phyloP scores from a whole-genome alignment of 2,113 vertebrate species.

The Leucopternis melanops region DNA sequence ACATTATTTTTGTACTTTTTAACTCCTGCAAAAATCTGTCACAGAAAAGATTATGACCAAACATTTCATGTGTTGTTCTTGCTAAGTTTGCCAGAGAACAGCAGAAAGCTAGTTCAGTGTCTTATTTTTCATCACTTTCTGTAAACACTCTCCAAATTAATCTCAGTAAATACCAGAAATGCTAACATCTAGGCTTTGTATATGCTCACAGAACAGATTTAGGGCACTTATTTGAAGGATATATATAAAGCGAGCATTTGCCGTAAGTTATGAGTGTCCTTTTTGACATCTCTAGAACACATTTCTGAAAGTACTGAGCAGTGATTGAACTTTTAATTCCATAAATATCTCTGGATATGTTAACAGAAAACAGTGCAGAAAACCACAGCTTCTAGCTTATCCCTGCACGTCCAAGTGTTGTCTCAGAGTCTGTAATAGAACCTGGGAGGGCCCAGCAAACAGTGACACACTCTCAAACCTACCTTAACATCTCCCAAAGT shows the following conservation, averaged over 20 bases:
- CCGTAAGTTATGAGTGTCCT: neutral
- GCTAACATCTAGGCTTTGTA: neutral
- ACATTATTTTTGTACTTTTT: neutral
- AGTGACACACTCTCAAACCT: neutral
- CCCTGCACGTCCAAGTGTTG: fast-evolving
- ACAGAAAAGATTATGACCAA: neutral
- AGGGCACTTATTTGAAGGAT: neutral
- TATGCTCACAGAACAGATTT: neutral
- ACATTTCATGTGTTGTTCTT: neutral
- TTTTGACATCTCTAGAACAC: neutral
- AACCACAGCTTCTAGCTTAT: neutral
- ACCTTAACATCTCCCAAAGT: neutral
- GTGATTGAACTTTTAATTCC: neutral
- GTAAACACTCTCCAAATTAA: neutral
- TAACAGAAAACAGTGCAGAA: neutral
- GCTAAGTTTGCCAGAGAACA: neutral
- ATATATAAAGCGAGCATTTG: neutral
- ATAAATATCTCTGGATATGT: neutral
- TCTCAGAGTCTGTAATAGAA: neutral
- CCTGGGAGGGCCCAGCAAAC: neutral
- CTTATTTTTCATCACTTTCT: neutral
- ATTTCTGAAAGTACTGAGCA: neutral
- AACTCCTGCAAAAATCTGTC: neutral
- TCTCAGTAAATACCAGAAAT: conserved; percentile 2
- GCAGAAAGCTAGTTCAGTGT: neutral